Base-by-base conservation (phyloP, 2,888 invertebrate genomes). In the Oxystoma pomonae region DNA sequence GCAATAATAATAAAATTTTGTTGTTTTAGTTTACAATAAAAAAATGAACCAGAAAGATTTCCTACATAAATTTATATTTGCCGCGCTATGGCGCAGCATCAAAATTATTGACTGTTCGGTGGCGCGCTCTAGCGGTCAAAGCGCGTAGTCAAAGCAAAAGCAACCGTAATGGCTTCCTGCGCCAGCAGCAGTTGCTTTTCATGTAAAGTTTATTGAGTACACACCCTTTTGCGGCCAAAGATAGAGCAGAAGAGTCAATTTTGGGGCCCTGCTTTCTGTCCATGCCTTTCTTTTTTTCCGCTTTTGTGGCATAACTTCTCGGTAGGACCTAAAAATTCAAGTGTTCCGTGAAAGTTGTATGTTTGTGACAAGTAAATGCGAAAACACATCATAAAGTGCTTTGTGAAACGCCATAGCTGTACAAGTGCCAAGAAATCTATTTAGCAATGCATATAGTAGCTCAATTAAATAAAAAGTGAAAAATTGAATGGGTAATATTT, bases 201-300 rank as follows among this genome's bases (percentile, higher is more conserved):
- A 35, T 7, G 5, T 9, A 19, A 53, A 53, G n/a, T 9, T 17
- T 7, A n/a, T 5, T 3, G 67, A 65, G 77, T 81, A 81, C 78
- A 78, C 83, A 90, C 90, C 90, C 90, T 84, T 87, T 87, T 22
- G 88, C 82, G 68, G 88, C 86, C 72, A 90, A 79, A 57, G 89
- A 88, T 77, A 87, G 83, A 58, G 85, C 85, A 64, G 85, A 81
- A 50, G 87, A 79, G 63, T 82, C 80, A 68, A 85, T 74, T 72
- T 80, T 80, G 64, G 81, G 80, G 66, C 76, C 76, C 60, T 76
- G 75, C 76, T 81, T 77, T 74, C 75, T 76, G 72, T 79, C 79
- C 70, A 77, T 75, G 67, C 76, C 78, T 72, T 78, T 75, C 78
- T 78, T 79, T 70, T 77, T 80, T 71, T 77, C 76, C 63, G 78